Evolutionary conservation across 1,140 invertebrate genomes (phyloP), one percentile per base, ranked within the genome.

Genomic region (Diorhabda sublineata): DNA sequence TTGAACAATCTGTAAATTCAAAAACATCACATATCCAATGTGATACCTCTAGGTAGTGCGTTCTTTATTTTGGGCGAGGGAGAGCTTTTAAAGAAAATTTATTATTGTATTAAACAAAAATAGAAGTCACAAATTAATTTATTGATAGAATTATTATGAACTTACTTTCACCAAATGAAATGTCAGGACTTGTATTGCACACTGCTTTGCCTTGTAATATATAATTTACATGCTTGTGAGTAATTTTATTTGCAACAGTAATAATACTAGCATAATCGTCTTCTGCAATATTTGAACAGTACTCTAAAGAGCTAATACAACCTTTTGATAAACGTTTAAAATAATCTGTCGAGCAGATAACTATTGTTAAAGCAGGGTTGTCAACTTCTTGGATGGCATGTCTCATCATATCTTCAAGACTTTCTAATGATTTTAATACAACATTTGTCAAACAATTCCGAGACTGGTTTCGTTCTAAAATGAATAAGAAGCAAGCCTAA

Each of bases 101-200:
- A 26, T 26, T n/a, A n/a, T n/a, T n/a, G 1, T 26, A 26, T 26
- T 26, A 26, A 26, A 26, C 26, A 26, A 26, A 26, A 26, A 26
- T 1, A 26, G 26, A 26, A 26, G 26, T 1, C 26, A 26, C 26
- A 26, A 26, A 26, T 26, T 26, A 26, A 26, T 26, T 26, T 26
- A 26, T 26, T 26, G 26, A 26, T 26, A 26, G 26, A 26, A 26
- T 26, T 26, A 26, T 26, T 26, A 26, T 26, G 26, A 43, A 85
- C 85, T 85, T 85, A 91, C 89, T 84, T 78, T 92, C 89, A 42
- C 88, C 90, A 79, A 87, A 85, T 58, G 87, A 85, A 75, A 92
- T 90, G 80, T 92, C 88, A 45, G 89, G 87, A 59, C 89, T 87
- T 7, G 87, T 89, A 78, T 91, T 91, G 8, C 88, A 89, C n/a